Evolutionary conservation across 2,888 invertebrate genomes (phyloP), one percentile per base, ranked within the genome.

Genomic region (Cheilosia grossa): DNA sequence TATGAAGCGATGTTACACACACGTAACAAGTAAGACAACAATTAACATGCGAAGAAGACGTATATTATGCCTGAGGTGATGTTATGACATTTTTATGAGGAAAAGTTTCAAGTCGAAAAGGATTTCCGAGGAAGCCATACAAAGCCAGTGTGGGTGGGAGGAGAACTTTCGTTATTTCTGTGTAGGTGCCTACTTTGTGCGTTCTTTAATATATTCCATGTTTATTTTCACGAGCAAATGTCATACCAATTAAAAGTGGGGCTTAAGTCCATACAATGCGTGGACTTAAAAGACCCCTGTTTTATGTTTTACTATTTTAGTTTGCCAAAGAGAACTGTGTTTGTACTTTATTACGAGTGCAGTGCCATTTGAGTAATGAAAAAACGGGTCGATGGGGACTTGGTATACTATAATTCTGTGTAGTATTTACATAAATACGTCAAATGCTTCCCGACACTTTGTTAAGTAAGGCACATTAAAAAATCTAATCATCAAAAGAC

Each of bases 21-120:
- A 44, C 53, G 63, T 69, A 70, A 70, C 58, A 74, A 75, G 51
- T 75, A 69, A 69, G 63, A 81, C 63, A 75, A 69, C 81, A 81
- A 75, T 81, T 75, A 75, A 67, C 75, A 63, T 81, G 51, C 56
- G 75, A 75, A 54, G 17, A 42, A 70, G 58, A 77, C 63, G 58
- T 70, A 49, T 75, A 58, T 44, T 75, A 58, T 81, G 75, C 75
- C 44, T 51, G 56, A 75, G 81, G 81, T 81, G 75, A 61, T 81
- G 75, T 81, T 81, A 59, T 70, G 81, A 75, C 81, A 75, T 81
- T 81, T 81, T 81, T 75, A 81, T 81, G 81, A 75, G 69, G 44
- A 75, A 81, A 75, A 81, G 56, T 75, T 81, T 75, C 37, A 69
- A 81, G 63, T 75, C 44, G 63, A 69, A 75, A 61, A 49, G 80